Evolutionary conservation across 2,888 invertebrate species (phyloP), one percentile per base, ranked within the genome.

Genomic region (Gortyna flavago): DNA sequence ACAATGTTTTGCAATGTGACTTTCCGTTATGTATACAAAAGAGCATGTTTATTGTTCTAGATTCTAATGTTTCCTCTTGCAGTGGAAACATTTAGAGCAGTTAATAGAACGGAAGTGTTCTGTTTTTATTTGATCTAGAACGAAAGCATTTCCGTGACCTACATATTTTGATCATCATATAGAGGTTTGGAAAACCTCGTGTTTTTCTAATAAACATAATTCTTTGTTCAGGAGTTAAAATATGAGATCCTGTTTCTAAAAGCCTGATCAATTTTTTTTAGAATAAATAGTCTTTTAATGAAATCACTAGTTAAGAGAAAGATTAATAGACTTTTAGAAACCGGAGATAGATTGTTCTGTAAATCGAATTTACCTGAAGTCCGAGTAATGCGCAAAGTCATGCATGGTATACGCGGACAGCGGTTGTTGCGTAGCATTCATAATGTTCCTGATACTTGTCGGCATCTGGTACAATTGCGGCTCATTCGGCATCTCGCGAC

Each of bases 401-500:
- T 94, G 95, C 4, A 92, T 80, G 32, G 83, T 72, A 87, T 89
- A 87, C 0, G 75, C 8, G 62, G 81, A 51, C 2, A 72, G 59
- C 8, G 85, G 73, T 18, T 85, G 87, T 11, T 75, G 8, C 41
- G 77, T 62, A n/a, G 81, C 73, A 69, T 88, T 89, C 78, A 84
- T 67, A 87, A 91, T 84, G 62, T 69, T 84, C 38, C 88, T 81
- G 77, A 92, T 81, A 75, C 85, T 85, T n/a, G 87, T 29, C 72
- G 94, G 93, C 91, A 90, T 90, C 79, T 89, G 87, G 79, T 91
- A 92, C 79, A 93, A 85, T 77, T 90, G 91, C 72, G 95, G 93
- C 88, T 95, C 94, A 48, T 92, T 81, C 16, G 95, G 95, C 87
- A 95, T 81, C 88, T 95, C 94, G 76, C 95, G 95, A 80, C 95